Evolutionary conservation across 2,113 vertebrate genomes (phyloP).

Genomic region (Macrotus californicus): DNA sequence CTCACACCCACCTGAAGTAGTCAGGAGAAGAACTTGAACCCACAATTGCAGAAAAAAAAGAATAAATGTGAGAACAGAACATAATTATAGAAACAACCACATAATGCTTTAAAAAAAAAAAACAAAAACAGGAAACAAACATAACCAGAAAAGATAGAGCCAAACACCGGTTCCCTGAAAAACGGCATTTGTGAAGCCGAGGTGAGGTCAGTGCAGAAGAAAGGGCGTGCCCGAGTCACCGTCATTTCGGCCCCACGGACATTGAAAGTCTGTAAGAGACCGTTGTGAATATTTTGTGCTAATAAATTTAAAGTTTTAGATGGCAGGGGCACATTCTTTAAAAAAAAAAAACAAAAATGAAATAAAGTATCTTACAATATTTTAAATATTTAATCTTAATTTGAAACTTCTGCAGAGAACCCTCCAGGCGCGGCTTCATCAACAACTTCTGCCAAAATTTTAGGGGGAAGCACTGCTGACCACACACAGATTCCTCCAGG

Average conservation of each 20-base stretch:
- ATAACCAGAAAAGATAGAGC: neutral
- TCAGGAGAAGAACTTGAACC: neutral
- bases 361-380: neutral
- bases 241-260: neutral
- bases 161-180: neutral
- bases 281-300: neutral
- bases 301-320: neutral
- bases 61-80: neutral
- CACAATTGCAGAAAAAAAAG: neutral
- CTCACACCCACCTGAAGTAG: neutral
- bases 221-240: too few relatives aligned
- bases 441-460: neutral
- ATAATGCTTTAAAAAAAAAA: neutral
- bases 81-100: neutral
- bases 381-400: neutral
- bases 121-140: neutral
- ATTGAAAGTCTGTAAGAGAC: neutral
- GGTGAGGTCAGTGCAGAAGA: neutral
- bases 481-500: neutral
- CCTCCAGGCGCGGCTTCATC: neutral
- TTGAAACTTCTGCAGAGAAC: neutral
- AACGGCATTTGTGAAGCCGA: neutral
- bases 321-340: neutral
- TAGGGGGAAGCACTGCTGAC: neutral
- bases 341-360: neutral